Conservation (phyloP, 2,113 vertebrate species). For the Hyla sarda region DNA sequence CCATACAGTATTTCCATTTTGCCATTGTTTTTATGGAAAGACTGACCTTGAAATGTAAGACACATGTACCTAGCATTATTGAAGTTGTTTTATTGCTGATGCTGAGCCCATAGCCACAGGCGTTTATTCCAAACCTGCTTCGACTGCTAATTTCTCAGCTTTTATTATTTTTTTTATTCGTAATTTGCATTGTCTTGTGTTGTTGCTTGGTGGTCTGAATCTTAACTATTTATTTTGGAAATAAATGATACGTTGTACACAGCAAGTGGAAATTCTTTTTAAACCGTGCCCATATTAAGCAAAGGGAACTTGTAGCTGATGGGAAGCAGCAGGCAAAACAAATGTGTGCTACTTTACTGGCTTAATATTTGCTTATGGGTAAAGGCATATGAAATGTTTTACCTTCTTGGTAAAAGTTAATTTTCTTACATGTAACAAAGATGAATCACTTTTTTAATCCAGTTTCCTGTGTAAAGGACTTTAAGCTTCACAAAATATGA, state of each 20-base stretch:
- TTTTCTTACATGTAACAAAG: slow-evolving; percentile 7
- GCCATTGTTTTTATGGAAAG: slow-evolving; percentile 7
- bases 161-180: neutral
- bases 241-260: neutral
- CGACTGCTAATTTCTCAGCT: slow-evolving; percentile 18
- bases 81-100: slow-evolving; percentile 29
- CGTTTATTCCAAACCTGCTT: slow-evolving; percentile 1
- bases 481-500: slow-evolving; percentile 15
- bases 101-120: slow-evolving; percentile 35
- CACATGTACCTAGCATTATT: slow-evolving; percentile 22
- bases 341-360: slow-evolving; percentile 4
- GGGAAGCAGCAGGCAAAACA: neutral
- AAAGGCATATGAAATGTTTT: neutral
- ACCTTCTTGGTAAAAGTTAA: slow-evolving; percentile 2
- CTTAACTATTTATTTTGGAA: slow-evolving; percentile 19
- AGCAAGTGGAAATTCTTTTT: neutral
- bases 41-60: slow-evolving; percentile 27
- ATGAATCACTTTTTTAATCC: slow-evolving; percentile 19
- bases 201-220: neutral
- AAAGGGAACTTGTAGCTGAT: neutral
- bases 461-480: slow-evolving; percentile 7
- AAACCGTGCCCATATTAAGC: neutral
- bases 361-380: slow-evolving; percentile 38
- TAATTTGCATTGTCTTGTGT: slow-evolving; percentile 10
- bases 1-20: neutral